Base-by-base conservation (phyloP, 2,888 invertebrate genomes). In the Boloria euphrosyne region DNA sequence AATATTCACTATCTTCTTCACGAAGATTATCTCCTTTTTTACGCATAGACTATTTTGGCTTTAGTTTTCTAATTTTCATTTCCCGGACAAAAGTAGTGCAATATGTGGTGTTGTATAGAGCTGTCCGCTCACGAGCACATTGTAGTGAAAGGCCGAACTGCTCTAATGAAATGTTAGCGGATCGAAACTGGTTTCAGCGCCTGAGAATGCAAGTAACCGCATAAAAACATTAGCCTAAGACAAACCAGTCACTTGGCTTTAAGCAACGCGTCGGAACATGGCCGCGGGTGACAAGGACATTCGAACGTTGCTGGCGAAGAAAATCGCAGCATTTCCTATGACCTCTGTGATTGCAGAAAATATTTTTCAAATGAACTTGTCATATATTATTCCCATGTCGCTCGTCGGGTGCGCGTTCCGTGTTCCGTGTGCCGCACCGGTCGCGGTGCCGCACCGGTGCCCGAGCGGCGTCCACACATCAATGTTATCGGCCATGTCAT, bases 201-300 rank as follows among this genome's bases (percentile, higher is more conserved):
- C 82, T 87, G 88, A 90, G 90, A 90, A 90, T 90, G 89, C 85
- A 88, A 88, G 90, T 89, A 86, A 89, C 87, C 88, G 90, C 89
- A 90, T 86, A 89, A 90, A 90, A 90, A 90, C 89, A 87, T 83
- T 80, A 82, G 79, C 81, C 81, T 80, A 83, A 87, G 85, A 86
- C 83, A 86, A 89, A 90, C 90, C 90, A 89, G 90, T 89, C 85
- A 82, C 71, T 76, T 76, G 78, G 77, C 73, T 73, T 75, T 72
- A 76, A 70, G 68, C 70, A 68, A 71, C 62, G 63, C 71, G 69
- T 73, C 17, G 43, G 22, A 14, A 38, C 47, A 13, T 13, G n/a
- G 51, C n/a, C 46, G 31, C 17, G 5, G 60, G 13, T 50, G 54
- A 38, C 47, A 31, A 53, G 31, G 31, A 14, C 31, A 14, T 16